These are phyloP conservation scores for Spheniscus humboldti DNA, from an alignment of 2,797 vertebrate genomes.

Conservation along the genomic window DNA sequence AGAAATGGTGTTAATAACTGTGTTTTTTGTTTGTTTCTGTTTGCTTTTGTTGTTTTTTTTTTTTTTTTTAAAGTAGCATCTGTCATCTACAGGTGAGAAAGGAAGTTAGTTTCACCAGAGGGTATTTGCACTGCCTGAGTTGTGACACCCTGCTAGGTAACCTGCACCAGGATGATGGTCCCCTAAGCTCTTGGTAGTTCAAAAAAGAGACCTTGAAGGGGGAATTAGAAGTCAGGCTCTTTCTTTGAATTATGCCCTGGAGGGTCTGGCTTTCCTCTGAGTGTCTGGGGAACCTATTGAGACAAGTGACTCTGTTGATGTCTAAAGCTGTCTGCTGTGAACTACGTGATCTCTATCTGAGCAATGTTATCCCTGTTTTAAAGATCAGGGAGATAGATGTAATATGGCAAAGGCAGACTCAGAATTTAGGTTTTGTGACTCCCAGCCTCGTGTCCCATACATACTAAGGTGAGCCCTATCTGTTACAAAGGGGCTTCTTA, in stretches of 20 bases:
- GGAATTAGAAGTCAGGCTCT: background rate
- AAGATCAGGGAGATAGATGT: background rate
- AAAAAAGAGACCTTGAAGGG: background rate
- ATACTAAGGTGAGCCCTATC: accelerated
- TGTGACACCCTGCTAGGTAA: background rate
- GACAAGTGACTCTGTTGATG: background rate
- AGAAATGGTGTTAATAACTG: background rate
- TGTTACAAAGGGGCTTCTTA: background rate
- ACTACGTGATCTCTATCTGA: accelerated
- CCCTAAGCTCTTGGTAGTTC: background rate
- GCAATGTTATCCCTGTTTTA: background rate
- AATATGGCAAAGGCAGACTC: background rate
- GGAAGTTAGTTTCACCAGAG: background rate
- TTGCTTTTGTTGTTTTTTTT: background rate
- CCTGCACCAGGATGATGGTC: background rate
- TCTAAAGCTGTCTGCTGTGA: background rate
- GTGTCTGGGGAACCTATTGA: background rate
- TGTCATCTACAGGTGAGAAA: background rate
- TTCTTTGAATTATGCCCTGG: background rate
- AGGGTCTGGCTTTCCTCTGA: background rate
- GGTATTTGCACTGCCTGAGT: background rate
- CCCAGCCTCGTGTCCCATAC: background rate
- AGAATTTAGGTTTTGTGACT: background rate
- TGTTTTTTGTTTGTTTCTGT: background rate
- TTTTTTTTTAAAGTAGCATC: background rate